Evolutionary conservation across 1,140 invertebrate species (phyloP), one percentile per base, ranked within the genome.

Genomic region (Glossosoma conforme): DNA sequence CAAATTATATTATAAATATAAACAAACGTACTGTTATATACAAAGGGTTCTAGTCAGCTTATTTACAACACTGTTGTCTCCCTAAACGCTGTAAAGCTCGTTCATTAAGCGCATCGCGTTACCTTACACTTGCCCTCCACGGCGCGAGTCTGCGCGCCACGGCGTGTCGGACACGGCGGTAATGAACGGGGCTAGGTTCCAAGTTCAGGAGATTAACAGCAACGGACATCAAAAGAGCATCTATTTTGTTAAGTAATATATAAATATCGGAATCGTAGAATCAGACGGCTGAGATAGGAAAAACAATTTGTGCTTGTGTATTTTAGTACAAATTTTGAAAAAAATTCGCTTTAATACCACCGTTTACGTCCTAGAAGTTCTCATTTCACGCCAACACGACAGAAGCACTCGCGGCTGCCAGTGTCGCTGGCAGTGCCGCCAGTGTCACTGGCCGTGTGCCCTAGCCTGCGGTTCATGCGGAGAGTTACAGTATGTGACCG

Each of bases 211-310:
- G 43, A 43, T 20, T 19, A 50, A 58, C 51, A 64, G 68, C n/a
- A 67, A 66, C 65, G 65, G 65, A 70, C 52, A 54, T 48, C 52
- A 46, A 58, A 50, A 54, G 51, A 51, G 44, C 66, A 64, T 70
- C 70, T 74, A 74, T 72, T 74, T 72, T 74, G 70, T 74, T 73
- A 74, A 58, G 52, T 54, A 58, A 51, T 58, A 54, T 54, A 54
- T 58, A 52, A 58, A 54, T 58, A 44, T 52, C 38, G 52, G 41
- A 58, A 53, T 52, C 37, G 50, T 58, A 58, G 56, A 58, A 44
- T 48, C 52, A 47, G 38, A 52, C 47, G 52, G 56, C 56, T 46
- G 47, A 58, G 55, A 49, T 47, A 52, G 36, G 22, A 42, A 38
- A 58, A 58, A 47, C 54, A 50, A 54, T 54, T 58, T 58, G 56